Evolutionary conservation across 2,113 vertebrate species (phyloP).

Genomic region (Himantopus leucocephalus): DNA sequence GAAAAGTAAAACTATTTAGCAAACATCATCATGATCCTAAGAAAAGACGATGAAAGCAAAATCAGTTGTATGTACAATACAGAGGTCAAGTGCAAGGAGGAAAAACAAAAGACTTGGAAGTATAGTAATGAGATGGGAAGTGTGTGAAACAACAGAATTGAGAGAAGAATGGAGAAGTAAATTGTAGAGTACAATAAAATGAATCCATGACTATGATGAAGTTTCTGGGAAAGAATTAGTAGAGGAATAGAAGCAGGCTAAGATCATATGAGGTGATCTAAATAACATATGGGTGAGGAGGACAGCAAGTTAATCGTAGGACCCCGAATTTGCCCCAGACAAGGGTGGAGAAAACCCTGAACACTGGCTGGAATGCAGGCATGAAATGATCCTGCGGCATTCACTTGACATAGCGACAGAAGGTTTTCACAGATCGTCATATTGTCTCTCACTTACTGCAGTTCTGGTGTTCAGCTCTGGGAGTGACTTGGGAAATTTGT

Average conservation of each 20-base stretch:
- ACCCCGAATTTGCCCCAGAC: not conserved
- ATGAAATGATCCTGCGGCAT: slow-evolving; percentile 12
- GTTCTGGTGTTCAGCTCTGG: slow-evolving; percentile 1
- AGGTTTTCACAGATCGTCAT: slow-evolving; percentile 42
- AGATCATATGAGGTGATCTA: not conserved
- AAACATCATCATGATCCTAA: not conserved
- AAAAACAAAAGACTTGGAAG: not conserved
- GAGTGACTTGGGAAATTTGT: slow-evolving; percentile 30
- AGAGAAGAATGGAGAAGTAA: not conserved
- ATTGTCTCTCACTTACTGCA: slow-evolving; percentile 44
- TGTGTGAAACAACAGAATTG: not conserved
- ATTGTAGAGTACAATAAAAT: not conserved
- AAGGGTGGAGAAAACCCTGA: not conserved
- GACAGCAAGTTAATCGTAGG: not conserved
- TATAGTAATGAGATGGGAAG: not conserved
- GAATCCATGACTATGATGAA: not conserved
- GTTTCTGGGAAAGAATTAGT: not conserved
- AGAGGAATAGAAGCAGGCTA: not conserved
- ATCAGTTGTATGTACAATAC: not conserved
- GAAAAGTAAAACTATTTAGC: not conserved
- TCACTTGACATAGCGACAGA: slow-evolving; percentile 1
- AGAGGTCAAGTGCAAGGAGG: not conserved
- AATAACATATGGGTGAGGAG: not conserved
- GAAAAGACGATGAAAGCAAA: not conserved
- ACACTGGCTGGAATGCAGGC: not conserved